Conservation (phyloP, 1,140 invertebrate species). For the Aphidius gifuensis region DNA sequence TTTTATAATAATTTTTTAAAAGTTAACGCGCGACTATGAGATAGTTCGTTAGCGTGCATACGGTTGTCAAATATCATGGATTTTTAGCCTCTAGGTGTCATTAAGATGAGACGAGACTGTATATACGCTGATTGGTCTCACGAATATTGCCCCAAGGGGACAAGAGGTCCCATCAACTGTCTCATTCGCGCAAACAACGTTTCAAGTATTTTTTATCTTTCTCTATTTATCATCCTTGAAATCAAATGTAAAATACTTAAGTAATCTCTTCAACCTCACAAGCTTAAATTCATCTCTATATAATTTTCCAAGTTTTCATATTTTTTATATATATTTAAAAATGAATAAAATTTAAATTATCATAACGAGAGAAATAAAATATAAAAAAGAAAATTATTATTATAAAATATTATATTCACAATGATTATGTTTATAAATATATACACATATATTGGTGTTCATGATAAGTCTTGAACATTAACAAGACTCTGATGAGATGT, state of each 20-base stretch:
- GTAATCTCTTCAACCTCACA: no score
- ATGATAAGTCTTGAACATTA: no score
- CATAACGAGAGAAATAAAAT: no score
- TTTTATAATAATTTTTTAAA: no score
- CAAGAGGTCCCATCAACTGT: slow-evolving; percentile 47
- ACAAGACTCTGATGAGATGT: no score
- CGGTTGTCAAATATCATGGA: slow-evolving; percentile 49
- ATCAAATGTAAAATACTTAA: not conserved
- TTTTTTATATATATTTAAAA: no score
- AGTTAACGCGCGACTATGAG: not conserved
- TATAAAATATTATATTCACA: no score
- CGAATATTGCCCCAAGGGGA: slow-evolving; percentile 48
- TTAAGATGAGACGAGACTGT: slow-evolving; percentile 44
- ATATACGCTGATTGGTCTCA: slow-evolving; percentile 49
- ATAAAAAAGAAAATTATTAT: no score
- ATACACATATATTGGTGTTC: no score
- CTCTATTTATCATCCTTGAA: not conserved
- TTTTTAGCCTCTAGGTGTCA: slow-evolving; percentile 54
- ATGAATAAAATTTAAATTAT: no score
- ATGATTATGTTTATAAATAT: no score
- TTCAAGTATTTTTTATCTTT: slow-evolving; percentile 9
- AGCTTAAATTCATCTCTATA: not conserved
- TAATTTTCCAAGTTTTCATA: no score
- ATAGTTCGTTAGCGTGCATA: slow-evolving; percentile 46
- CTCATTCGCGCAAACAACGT: slow-evolving; percentile 42